Conservation (phyloP, 2,888 invertebrate genomes). For the Perdita meconis region DNA sequence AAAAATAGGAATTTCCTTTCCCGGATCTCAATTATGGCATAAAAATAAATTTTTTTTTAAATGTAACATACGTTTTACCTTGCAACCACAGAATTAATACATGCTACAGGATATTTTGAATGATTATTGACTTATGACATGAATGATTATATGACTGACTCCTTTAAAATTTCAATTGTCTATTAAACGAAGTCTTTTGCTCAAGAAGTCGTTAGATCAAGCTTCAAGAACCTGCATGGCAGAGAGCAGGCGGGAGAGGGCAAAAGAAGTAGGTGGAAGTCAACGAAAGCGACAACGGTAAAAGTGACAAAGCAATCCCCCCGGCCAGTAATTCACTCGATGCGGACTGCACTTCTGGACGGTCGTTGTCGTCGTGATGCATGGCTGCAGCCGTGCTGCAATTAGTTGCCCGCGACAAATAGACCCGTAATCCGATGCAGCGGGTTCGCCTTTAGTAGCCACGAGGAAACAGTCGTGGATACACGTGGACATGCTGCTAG, state of each 20-base stretch:
- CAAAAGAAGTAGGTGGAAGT: conserved; percentile 10
- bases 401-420: conserved; percentile 78
- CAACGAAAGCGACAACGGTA: conserved; percentile 65
- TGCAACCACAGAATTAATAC: no score
- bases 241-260: background rate
- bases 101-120: no score
- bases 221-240: no score
- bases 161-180: no score
- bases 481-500: conserved; percentile 7
- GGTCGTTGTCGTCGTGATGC: conserved; percentile 71
- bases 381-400: conserved; percentile 73
- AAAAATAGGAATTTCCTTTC: no score
- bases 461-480: conserved; percentile 26
- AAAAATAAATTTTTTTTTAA: no score
- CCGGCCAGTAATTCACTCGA: conserved; percentile 73
- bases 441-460: conserved; percentile 39
- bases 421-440: conserved; percentile 69
- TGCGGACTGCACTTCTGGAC: conserved; percentile 65
- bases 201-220: no score
- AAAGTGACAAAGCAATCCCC: conserved; percentile 75
- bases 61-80: no score
- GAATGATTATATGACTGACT: no score
- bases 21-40: no score
- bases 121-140: no score
- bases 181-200: no score